Conservation (phyloP, 2,888 invertebrate species). For the Saturnia pavonia region DNA sequence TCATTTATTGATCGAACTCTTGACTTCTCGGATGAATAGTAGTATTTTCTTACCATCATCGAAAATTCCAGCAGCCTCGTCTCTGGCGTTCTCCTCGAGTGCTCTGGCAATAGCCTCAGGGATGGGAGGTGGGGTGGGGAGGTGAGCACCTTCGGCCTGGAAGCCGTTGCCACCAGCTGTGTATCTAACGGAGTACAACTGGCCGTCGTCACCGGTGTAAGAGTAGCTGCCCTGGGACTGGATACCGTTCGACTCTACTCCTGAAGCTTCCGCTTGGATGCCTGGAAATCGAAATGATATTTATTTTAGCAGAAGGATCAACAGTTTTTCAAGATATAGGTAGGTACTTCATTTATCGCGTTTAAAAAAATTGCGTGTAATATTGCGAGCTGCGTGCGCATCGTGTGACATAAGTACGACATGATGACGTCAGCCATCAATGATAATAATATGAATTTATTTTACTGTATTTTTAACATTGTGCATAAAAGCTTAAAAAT, state of each 20-base stretch:
- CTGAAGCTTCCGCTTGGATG: slow-evolving; percentile 68
- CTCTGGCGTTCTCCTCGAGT: slow-evolving; percentile 73
- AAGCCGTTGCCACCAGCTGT: slow-evolving; percentile 74
- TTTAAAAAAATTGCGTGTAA: too few relatives aligned
- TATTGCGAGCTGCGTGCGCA: too few relatives aligned
- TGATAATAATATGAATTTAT: too few relatives aligned
- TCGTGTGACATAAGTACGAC: too few relatives aligned
- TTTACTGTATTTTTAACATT: too few relatives aligned
- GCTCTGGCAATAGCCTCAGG: slow-evolving; percentile 81
- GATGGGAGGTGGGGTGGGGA: slow-evolving; percentile 82
- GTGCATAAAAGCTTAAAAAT: too few relatives aligned
- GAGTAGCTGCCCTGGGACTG: slow-evolving; percentile 81
- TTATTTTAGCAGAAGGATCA: background rate
- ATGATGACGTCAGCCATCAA: too few relatives aligned
- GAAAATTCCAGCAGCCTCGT: slow-evolving; percentile 78
- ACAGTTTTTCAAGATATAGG: too few relatives aligned
- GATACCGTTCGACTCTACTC: slow-evolving; percentile 69
- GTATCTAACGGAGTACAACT: slow-evolving; percentile 76
- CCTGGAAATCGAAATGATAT: slow-evolving; percentile 42
- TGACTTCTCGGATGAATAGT: too few relatives aligned
- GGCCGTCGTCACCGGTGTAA: slow-evolving; percentile 83
- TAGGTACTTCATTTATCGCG: too few relatives aligned
- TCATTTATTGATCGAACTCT: too few relatives aligned
- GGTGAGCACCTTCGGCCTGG: slow-evolving; percentile 78
- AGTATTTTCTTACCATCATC: slow-evolving; percentile 67